Percentiles rank a stretch among this genome's conserved stretches.
Evolutionary conservation across 1,140 invertebrate genomes (phyloP).

Genomic region (Bilobella aurantiaca): DNA sequence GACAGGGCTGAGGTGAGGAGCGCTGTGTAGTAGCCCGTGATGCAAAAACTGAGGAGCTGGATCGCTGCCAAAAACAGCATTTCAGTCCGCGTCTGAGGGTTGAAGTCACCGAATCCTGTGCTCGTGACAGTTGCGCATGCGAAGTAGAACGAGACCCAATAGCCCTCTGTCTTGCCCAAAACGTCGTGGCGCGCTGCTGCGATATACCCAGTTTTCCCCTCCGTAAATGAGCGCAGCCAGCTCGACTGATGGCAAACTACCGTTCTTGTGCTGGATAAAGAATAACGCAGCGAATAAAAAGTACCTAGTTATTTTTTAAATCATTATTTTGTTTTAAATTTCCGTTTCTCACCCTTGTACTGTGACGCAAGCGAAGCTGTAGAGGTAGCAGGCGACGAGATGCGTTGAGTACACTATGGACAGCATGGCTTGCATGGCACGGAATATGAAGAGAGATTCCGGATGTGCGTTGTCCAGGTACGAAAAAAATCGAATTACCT

Average conservation of each 20-base stretch:
- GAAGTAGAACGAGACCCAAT: slow-evolving; percentile 23
- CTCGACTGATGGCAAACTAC: not conserved
- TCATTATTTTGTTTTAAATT: too few species aligned
- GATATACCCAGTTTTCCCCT: not conserved
- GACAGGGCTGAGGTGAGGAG: slow-evolving; percentile 25
- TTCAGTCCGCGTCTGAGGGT: slow-evolving; percentile 20
- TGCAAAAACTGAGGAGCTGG: slow-evolving; percentile 22
- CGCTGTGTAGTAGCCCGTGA: slow-evolving; percentile 30
- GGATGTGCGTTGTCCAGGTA: slow-evolving; percentile 25
- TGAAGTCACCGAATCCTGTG: slow-evolving; percentile 32
- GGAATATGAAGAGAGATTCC: slow-evolving; percentile 18
- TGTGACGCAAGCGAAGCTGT: not conserved
- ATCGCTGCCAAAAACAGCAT: slow-evolving; percentile 11
- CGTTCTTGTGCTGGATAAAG: not conserved
- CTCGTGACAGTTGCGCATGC: slow-evolving; percentile 17
- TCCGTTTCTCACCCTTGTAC: too few species aligned
- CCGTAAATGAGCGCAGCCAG: slow-evolving; percentile 23
- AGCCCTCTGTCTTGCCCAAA: not conserved
- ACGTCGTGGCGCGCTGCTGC: not conserved
- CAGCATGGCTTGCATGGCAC: slow-evolving; percentile 18
- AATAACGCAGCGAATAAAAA: too few species aligned
- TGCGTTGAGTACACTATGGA: slow-evolving; percentile 20
- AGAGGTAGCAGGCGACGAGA: slow-evolving; percentile 25
- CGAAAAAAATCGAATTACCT: slow-evolving; percentile 18
- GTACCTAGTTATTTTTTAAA: too few species aligned